Evolutionary conservation across 2,888 invertebrate genomes (phyloP), one percentile per base, ranked within the genome.

Genomic region (Keiferia lycopersicella): DNA sequence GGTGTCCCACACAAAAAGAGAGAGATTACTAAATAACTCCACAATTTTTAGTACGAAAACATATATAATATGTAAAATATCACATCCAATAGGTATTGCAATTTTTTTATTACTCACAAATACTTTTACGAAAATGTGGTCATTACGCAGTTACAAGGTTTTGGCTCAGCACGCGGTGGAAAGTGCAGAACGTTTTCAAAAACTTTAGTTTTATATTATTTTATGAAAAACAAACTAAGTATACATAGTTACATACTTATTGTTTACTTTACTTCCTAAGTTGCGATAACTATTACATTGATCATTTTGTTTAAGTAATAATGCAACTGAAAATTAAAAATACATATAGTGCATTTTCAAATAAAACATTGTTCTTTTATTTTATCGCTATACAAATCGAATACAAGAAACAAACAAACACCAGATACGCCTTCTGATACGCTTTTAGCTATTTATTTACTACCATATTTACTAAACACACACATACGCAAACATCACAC

Each of bases 341-440:
- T n/a, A n/a, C n/a, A 84, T 84, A 86, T 84, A 86, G 83, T 79
- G 79, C 83, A 84, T 66, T 84, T 85, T 80, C 73, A 80, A 82
- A 75, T 69, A 76, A 68, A 66, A 59, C 65, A 65, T 63, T 72
- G 69, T 65, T 71, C 71, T 77, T 62, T 45, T 65, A 20, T 51
- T 20, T 22, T 18, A 50, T 10, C 8, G 3, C 8, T 14, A 41
- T 14, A 14, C 14, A 39, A 39, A 7, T 12, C 14, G 1, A 41
- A 14, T 41, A 41, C 0, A 41, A 41, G 3, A 41, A 41, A 41
- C 3, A 11, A 10, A 3, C 14, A 41, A 41, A 3, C 12, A 41
- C 0, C n/a, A n/a, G n/a, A n/a, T n/a, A n/a, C n/a, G n/a, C n/a
- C n/a, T n/a, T n/a, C n/a, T n/a, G 14, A 14, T 41, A 41, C 14